phyloP scores from a whole-genome alignment of 2,888 invertebrate species.

The Drosophila kokeensis region DNA sequence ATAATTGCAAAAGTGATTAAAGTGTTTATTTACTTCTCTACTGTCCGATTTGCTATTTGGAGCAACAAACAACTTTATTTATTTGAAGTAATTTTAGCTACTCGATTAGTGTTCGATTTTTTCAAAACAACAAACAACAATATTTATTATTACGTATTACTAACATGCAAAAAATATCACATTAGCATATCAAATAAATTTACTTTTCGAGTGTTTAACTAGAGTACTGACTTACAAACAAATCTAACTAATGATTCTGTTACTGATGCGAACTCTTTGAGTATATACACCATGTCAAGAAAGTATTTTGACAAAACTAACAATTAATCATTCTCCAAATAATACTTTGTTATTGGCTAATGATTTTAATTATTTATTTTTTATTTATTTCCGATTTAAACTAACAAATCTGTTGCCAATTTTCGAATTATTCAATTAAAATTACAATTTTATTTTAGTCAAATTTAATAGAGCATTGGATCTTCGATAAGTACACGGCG shows the following conservation, averaged over 20 bases:
- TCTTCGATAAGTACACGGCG: background rate
- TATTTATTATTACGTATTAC: background rate
- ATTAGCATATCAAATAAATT: background rate
- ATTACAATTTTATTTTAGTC: background rate
- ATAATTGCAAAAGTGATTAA: background rate
- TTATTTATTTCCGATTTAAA: too few relatives aligned
- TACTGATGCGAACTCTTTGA: background rate
- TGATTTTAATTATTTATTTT: too few relatives aligned
- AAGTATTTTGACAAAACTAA: background rate
- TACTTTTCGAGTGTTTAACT: background rate
- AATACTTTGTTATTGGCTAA: background rate
- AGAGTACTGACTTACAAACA: background rate
- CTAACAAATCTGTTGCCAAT: background rate
- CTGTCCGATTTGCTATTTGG: background rate
- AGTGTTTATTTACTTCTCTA: background rate
- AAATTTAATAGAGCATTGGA: slow-evolving; percentile 17
- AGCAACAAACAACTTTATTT: background rate
- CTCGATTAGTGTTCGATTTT: background rate
- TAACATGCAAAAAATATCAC: background rate
- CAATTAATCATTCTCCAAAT: rapidly evolving
- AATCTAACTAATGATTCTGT: background rate
- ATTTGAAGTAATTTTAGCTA: background rate
- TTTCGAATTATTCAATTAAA: background rate
- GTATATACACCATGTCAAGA: background rate
- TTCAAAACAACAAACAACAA: background rate